Evolutionary conservation across 1,140 invertebrate genomes (phyloP).

Genomic region (Zaprionus taronus): DNA sequence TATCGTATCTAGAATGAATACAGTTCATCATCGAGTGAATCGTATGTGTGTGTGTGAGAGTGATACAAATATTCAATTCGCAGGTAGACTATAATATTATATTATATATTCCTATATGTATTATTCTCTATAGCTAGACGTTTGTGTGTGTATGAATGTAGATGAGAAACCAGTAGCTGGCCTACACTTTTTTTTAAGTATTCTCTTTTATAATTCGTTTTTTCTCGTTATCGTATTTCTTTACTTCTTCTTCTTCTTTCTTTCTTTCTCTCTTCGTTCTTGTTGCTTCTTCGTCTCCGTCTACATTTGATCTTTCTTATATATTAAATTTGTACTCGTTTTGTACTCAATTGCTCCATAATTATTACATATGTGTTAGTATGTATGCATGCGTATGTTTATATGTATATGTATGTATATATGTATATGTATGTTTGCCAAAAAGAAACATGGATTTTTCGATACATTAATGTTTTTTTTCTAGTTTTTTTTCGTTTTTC

Average conservation of each 20-base stretch:
- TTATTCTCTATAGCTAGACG: conserved; percentile 41
- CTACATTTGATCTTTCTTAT: conserved; percentile 51
- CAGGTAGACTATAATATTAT: conserved; percentile 37
- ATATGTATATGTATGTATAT: conserved; percentile 36
- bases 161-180: conserved; percentile 75
- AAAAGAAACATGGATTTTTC: conserved; percentile 50
- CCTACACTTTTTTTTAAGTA: conserved; percentile 53
- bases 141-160: conserved; percentile 28
- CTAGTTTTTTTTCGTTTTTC: conserved; percentile 14
- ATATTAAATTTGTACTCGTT: conserved; percentile 79
- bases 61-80: conserved; percentile 37
- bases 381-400: conserved; percentile 54
- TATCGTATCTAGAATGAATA: conserved; percentile 18
- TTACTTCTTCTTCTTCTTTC: conserved; percentile 11
- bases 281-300: conserved; percentile 20
- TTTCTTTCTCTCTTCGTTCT: conserved; percentile 9
- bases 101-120: conserved; percentile 40
- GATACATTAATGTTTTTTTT: conserved; percentile 32
- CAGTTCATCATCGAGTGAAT: conserved; percentile 20
- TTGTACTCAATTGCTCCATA: conserved; percentile 83
- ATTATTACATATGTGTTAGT: conserved; percentile 73
- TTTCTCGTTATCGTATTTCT: conserved; percentile 34
- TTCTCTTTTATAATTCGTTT: conserved; percentile 31
- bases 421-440: conserved; percentile 47
- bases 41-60: neutral